Base-by-base conservation (phyloP, 1,140 invertebrate species). In the Calosoma granatense region DNA sequence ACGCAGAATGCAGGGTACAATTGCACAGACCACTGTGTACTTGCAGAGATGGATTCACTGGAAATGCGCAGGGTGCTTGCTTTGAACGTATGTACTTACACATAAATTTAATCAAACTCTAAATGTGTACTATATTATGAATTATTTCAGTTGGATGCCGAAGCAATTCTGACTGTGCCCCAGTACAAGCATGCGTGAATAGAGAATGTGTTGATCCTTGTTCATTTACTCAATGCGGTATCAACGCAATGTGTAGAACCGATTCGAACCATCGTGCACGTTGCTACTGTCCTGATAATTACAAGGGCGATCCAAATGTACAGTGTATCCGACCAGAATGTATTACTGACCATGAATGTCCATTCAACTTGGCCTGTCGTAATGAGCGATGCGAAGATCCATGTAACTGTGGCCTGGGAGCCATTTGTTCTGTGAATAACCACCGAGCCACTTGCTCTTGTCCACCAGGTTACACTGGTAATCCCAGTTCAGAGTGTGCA, bases 181-280 rank as follows among this genome's bases (percentile, higher is more conserved):
- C 85, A 20, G 82, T 81, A 30, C 81, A 92, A 71, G 87, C 90
- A 20, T 96, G 92, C 64, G 79, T 94, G 55, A 88, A 92, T 60
- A 78, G 84, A 39, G 81, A 91, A 65, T 96, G 92, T 67, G 72
- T 87, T 19, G 84, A 93, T 69, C 84, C 89, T 0, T 94, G 92
- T 63, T 68, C 76, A 1, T 83, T 84, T 57, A 85, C 86, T 1
- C 86, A 87, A 36, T 94, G 92, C 66, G 91, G 92, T n/a, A 57
- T 76, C 0, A 88, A 90, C 59, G 90, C 92, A 14, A 72, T 85
- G 20, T 94, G 92, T 61, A 78, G 81, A 47, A 78, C 85, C 0
- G 81, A 87, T 56, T 75, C 74, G 6, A 82, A 83, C 59, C 89
- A 92, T 65, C 79, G 78, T 58, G 85, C 87, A 1, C 77, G 85